Conservation (phyloP, 2,888 invertebrate genomes). For the Hipparchia semele region DNA sequence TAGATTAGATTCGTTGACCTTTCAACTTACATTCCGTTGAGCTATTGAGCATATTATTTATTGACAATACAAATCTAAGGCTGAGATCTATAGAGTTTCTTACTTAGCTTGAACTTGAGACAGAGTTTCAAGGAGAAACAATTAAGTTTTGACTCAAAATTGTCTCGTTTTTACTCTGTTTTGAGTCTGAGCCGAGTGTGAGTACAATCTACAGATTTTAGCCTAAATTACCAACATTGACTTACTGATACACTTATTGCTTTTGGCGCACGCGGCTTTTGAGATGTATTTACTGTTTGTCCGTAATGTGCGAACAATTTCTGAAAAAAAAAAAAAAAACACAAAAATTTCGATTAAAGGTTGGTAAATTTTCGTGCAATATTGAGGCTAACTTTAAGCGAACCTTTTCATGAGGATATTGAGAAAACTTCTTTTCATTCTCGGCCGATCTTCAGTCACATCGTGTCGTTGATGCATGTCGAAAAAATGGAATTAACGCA, state of each 20-base stretch:
- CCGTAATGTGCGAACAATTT: background rate
- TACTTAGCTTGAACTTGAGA: too few relatives aligned
- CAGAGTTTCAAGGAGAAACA: too few relatives aligned
- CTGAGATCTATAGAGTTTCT: too few relatives aligned
- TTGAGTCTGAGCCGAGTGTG: too few relatives aligned
- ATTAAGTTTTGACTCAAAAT: too few relatives aligned
- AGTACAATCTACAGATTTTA: background rate
- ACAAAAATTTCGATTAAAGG: too few relatives aligned
- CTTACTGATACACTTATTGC: background rate
- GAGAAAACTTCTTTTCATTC: constrained; percentile 5
- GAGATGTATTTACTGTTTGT: background rate
- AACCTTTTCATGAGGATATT: constrained; percentile 1
- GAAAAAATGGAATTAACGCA: background rate
- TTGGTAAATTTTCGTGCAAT: background rate
- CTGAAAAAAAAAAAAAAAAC: background rate
- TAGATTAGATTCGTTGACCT: too few relatives aligned
- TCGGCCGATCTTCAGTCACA: background rate
- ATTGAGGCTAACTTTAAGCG: background rate
- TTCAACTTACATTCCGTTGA: too few relatives aligned
- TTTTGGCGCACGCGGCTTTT: background rate
- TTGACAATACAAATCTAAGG: too few relatives aligned
- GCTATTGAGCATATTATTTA: too few relatives aligned
- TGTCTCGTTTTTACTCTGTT: too few relatives aligned
- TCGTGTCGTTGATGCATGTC: constrained; percentile 1
- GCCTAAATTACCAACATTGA: background rate